A percentile compares a stretch with the other conserved stretches of the same genome.
Evolutionary conservation across 2,888 invertebrate genomes (phyloP).

Genomic region (Germaria angustata): DNA sequence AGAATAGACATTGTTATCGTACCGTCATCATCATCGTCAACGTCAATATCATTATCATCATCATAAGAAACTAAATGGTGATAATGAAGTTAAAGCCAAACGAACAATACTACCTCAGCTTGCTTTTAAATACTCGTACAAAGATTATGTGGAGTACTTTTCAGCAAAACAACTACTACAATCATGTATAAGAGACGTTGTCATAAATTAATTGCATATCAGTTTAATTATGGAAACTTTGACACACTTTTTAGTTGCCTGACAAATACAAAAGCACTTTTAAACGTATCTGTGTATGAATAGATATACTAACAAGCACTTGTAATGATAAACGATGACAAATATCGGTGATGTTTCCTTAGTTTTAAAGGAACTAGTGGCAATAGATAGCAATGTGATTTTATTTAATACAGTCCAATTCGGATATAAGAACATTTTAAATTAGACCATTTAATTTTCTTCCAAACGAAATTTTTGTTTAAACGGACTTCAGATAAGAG

Average conservation of each 20-base stretch:
- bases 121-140: neutral
- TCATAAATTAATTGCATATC: conserved; percentile 77
- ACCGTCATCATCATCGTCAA: neutral
- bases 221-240: conserved; percentile 75
- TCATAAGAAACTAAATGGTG: no score
- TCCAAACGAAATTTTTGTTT: no score
- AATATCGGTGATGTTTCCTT: neutral
- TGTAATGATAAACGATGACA: neutral
- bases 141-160: no score
- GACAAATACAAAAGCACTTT: conserved; percentile 19
- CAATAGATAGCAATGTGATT: no score
- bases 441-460: no score
- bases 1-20: conserved; percentile 15
- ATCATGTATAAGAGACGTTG: conserved; percentile 70
- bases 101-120: neutral
- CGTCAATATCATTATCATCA: neutral
- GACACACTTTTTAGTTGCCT: conserved; percentile 54
- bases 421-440: no score
- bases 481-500: no score
- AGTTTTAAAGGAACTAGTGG: neutral
- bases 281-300: neutral
- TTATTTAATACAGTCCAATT: no score
- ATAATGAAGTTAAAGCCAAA: neutral
- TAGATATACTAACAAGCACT: neutral
- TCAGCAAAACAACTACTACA: neutral